Conservation (phyloP, 2,888 invertebrate genomes). For the Acleris cristana region DNA sequence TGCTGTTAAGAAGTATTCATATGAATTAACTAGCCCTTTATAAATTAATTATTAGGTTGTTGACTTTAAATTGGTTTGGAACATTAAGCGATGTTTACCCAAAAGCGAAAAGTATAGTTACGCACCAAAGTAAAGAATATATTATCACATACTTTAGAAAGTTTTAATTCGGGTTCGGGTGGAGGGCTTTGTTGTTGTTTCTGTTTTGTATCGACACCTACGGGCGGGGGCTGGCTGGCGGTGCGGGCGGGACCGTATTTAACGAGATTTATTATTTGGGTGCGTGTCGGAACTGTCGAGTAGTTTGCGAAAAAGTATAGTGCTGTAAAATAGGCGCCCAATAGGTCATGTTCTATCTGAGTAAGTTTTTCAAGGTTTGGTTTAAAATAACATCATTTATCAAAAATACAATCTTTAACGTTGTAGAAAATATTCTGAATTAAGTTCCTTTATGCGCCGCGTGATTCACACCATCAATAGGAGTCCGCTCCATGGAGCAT, state of each 20-base stretch:
- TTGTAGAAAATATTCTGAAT: slow-evolving; percentile 8
- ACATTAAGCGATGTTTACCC: too few relatives aligned
- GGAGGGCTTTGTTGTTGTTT: slow-evolving; percentile 30
- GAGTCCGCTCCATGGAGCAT: slow-evolving; percentile 60
- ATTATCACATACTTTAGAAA: slow-evolving; percentile 27
- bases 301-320: slow-evolving; percentile 5
- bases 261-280: slow-evolving; percentile 27
- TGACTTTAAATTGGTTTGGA: too few relatives aligned
- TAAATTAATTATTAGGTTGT: too few relatives aligned
- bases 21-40: too few relatives aligned
- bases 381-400: too few relatives aligned
- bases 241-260: slow-evolving; percentile 21
- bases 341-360: too few relatives aligned
- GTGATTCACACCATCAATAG: slow-evolving; percentile 52
- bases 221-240: slow-evolving; percentile 1
- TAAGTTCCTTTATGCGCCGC: slow-evolving; percentile 32
- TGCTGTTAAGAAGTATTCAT: too few relatives aligned
- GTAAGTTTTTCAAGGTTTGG: too few relatives aligned
- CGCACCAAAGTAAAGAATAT: slow-evolving; percentile 5
- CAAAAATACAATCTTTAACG: too few relatives aligned
- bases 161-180: slow-evolving; percentile 28
- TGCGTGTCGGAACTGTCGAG: slow-evolving; percentile 12
- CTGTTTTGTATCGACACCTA: slow-evolving; percentile 26
- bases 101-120: background rate
- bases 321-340: background rate